Conservation (phyloP, 2,888 invertebrate genomes). For the Alentia gelatinosa region DNA sequence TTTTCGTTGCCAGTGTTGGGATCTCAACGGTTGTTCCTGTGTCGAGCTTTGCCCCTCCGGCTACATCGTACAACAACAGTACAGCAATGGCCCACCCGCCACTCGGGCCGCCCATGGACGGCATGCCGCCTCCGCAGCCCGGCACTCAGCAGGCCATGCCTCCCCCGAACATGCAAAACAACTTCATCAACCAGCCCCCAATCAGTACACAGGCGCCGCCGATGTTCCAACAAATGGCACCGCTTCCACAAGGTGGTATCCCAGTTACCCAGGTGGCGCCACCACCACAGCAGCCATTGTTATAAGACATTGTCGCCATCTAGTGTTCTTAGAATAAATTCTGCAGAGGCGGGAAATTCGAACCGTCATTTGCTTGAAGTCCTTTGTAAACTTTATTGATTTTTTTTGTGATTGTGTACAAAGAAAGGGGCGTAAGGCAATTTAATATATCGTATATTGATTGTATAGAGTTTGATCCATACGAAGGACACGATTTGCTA, state of each 20-base stretch:
- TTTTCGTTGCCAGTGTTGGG: neutral
- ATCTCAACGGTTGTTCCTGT: neutral
- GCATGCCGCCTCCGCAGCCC: neutral
- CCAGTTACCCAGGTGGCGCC: neutral
- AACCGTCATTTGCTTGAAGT: neutral
- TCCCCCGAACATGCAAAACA: constrained; percentile 11
- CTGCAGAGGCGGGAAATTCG: neutral
- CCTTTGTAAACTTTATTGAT: constrained; percentile 1
- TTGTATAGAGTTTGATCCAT: neutral
- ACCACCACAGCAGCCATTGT: constrained; percentile 50
- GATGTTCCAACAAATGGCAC: neutral
- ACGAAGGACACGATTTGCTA: neutral
- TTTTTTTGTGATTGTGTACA: constrained; percentile 40
- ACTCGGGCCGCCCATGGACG: neutral
- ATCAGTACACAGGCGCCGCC: neutral
- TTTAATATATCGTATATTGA: neutral
- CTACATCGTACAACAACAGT: constrained; percentile 2
- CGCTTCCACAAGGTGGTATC: neutral
- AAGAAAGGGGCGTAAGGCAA: neutral
- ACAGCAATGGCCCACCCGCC: neutral
- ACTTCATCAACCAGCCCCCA: neutral
- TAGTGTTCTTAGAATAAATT: constrained; percentile 27
- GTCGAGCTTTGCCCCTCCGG: neutral
- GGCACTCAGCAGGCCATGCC: neutral
- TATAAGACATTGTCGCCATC: constrained; percentile 33